Evolutionary conservation across 2,113 vertebrate genomes (phyloP), one percentile per base, ranked within the genome.

Genomic region (Eptatretus burgeri): DNA sequence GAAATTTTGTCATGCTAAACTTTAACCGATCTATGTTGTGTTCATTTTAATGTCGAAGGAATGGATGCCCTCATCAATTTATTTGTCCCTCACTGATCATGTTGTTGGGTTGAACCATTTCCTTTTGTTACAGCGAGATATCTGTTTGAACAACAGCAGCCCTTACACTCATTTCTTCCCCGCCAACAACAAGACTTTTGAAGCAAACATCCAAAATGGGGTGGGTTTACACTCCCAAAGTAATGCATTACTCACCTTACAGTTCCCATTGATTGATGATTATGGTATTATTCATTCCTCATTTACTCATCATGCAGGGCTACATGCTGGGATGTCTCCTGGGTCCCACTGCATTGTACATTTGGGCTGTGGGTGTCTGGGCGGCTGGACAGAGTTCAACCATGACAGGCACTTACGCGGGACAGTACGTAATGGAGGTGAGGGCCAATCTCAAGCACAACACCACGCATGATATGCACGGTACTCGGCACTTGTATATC

Each of bases 381-480:
- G 79, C 78, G 0, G 78, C 79, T 0, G 79, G 79, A 18, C 79
- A 81, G 70, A 81, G 79, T 67, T 81, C 78, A 63, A 81, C 79
- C 0, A 81, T 81, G 79, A 80, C 78, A 0, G 78, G 79, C 49
- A 81, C 79, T 13, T 81, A 81, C 0, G 77, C 79, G 0, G 79
- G 79, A 16, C 79, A 80, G 70, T 81, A 80, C 3, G 76, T 81
- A 69, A 81, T 80, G 79, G 78, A 80, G 78, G 79, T 81, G 50
- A 64, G 16, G 10, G 51, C n/a, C 14, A 16, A 11, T 3, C 14
- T 63, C 17, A 49, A 41, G 27, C 27, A 41, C 27, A 41, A 41
- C 27, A 41, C 27, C 3, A 7, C 27, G 14, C 10, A 63, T 12
- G 17, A 49, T 11, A 14, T 17, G 9, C 14, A 5, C 10, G n/a